Evolutionary conservation across 2,797 vertebrate genomes (phyloP).

Genomic region (Coracias cyanogaster): DNA sequence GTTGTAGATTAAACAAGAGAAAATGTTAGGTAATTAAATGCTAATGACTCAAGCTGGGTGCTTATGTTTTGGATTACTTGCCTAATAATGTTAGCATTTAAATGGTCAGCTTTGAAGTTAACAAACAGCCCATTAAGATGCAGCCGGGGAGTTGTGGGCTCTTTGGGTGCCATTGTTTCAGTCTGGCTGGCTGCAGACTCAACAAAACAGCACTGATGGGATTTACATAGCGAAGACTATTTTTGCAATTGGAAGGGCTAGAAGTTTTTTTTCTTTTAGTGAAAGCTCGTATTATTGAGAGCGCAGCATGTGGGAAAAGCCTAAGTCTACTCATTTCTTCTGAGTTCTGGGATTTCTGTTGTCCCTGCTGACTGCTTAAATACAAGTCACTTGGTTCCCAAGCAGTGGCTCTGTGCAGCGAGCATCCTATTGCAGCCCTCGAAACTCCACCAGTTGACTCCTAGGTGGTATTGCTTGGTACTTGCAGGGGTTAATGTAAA

Average conservation of each 20-base stretch:
- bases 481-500: conserved; percentile 70
- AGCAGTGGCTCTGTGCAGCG: conserved; percentile 26
- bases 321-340: conserved; percentile 60
- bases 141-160: conserved; percentile 62
- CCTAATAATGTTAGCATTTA: conserved; percentile 73
- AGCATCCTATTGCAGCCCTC: conserved; percentile 34
- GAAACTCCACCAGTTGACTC: not conserved
- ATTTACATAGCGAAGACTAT: conserved; percentile 68
- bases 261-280: conserved; percentile 31
- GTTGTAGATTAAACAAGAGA: conserved; percentile 65
- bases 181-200: conserved; percentile 57
- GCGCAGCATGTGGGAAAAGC: conserved; percentile 70
- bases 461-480: conserved; percentile 21
- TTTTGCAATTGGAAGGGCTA: conserved; percentile 60
- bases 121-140: conserved; percentile 75
- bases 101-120: conserved; percentile 77
- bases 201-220: conserved; percentile 68
- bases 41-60: conserved; percentile 66
- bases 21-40: conserved; percentile 70
- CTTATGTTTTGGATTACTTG: conserved; percentile 73
- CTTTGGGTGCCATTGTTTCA: conserved; percentile 75
- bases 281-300: conserved; percentile 66
- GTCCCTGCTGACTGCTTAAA: conserved; percentile 60
- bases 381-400: conserved; percentile 71
- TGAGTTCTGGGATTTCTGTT: conserved; percentile 61